Percentiles rank a stretch among this genome's conserved stretches.
These are phyloP conservation scores for Pseudois nayaur DNA, from an alignment of 2,113 vertebrate species.

Conservation along the genomic window DNA sequence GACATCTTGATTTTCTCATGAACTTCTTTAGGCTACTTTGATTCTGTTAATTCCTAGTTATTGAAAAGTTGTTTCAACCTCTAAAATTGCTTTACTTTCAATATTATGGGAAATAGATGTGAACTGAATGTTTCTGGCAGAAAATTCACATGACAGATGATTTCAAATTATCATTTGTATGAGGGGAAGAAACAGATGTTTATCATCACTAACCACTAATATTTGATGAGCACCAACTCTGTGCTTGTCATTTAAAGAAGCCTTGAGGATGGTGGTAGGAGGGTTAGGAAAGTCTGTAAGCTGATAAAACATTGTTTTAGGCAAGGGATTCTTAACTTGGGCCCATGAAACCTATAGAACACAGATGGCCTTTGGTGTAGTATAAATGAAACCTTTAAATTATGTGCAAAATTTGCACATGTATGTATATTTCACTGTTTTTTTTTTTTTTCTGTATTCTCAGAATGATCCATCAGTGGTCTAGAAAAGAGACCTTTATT, in stretches of 20 bases:
- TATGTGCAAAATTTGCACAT: neutral
- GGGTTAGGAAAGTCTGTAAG: neutral
- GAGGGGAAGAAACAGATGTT: neutral
- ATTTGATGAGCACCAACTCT: neutral
- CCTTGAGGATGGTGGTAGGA: neutral
- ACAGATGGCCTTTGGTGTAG: neutral
- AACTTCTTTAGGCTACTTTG: neutral
- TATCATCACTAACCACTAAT: neutral
- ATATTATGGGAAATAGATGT: neutral
- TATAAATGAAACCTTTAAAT: neutral
- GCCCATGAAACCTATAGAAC: neutral
- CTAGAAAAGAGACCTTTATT: neutral
- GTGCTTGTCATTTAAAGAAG: neutral
- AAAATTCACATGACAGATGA: neutral
- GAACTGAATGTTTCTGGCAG: neutral
- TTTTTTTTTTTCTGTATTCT: neutral
- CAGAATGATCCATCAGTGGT: neutral
- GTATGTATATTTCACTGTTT: neutral
- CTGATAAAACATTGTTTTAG: neutral
- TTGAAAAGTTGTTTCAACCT: neutral
- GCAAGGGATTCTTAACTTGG: neutral
- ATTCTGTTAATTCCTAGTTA: constrained; percentile 10
- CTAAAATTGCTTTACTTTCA: constrained; percentile 19
- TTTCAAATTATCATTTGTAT: neutral
- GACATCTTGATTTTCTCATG: constrained; percentile 16